Percentiles rank a stretch among this genome's conserved stretches.
Evolutionary conservation across 2,797 vertebrate genomes (phyloP).

Genomic region (Zenarchopterus dispar): DNA sequence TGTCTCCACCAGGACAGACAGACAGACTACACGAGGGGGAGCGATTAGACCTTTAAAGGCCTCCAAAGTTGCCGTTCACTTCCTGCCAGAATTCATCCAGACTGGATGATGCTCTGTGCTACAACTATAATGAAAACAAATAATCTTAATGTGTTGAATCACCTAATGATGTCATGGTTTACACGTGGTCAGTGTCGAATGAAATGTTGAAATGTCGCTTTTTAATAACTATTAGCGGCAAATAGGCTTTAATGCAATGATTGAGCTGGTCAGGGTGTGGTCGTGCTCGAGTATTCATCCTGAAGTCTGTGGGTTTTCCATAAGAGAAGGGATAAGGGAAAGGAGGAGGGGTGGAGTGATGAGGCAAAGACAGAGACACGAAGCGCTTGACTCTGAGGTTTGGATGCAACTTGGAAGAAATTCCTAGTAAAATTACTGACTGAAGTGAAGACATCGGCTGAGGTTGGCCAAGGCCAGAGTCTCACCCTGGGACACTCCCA

Average conservation of each 20-base stretch:
- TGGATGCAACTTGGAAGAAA: constrained; percentile 77
- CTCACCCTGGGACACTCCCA: constrained; percentile 71
- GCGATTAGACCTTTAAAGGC: constrained; percentile 44
- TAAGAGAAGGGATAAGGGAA: constrained; percentile 51
- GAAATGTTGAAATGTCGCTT: constrained; percentile 9
- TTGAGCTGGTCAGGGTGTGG: constrained; percentile 68
- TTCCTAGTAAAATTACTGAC: constrained; percentile 80
- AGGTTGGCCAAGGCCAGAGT: constrained; percentile 67
- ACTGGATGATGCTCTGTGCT: constrained; percentile 15
- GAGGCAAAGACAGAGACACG: constrained; percentile 65
- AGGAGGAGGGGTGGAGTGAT: constrained; percentile 48
- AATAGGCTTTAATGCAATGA: constrained; percentile 47
- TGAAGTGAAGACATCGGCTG: constrained; percentile 71
- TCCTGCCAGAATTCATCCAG: constrained; percentile 5
- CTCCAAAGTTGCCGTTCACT: constrained; percentile 29
- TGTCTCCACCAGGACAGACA: constrained; percentile 51
- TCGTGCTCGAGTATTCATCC: constrained; percentile 61
- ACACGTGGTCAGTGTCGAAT: constrained; percentile 3
- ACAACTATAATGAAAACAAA: constrained; percentile 25
- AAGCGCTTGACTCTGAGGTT: constrained; percentile 80
- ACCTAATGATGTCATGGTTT: background rate
- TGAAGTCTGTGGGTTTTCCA: constrained; percentile 69
- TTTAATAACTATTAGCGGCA: constrained; percentile 33
- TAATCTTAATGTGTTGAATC: constrained; percentile 1
- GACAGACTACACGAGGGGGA: constrained; percentile 14